Conservation (phyloP, 2,113 vertebrate species). For the Poicephalus gulielmi region DNA sequence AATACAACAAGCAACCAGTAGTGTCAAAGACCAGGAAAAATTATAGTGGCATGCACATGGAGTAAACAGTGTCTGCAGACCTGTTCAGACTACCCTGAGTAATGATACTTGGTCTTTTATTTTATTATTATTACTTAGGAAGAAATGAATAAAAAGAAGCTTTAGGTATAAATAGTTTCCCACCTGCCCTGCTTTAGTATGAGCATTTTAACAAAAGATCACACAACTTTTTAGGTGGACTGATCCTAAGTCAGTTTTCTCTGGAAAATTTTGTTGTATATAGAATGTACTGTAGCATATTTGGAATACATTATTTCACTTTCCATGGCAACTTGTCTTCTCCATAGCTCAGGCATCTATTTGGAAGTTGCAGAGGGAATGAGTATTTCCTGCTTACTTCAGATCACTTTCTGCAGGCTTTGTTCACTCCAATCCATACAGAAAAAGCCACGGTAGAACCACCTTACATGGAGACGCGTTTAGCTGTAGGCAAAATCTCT, state of each 20-base stretch:
- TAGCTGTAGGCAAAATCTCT: not conserved
- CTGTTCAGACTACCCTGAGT: not conserved
- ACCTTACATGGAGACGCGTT: not conserved
- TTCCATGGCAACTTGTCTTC: not conserved
- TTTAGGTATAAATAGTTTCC: not conserved
- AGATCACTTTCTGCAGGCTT: not conserved
- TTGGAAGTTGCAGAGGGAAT: not conserved
- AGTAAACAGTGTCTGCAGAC: conserved; percentile 5
- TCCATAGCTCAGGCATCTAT: not conserved
- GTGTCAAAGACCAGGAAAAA: not conserved
- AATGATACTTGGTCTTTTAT: not conserved
- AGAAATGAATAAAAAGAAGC: not conserved
- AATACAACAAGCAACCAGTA: not conserved
- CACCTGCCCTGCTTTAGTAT: not conserved
- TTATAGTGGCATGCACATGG: not conserved
- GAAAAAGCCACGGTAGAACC: not conserved
- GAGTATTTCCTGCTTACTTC: not conserved
- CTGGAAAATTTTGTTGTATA: not conserved
- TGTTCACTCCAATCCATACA: not conserved
- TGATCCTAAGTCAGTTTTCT: not conserved
- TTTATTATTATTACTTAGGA: not conserved
- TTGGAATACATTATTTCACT: not conserved
- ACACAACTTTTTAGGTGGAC: not conserved
- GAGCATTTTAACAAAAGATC: not conserved
- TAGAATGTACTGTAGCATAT: not conserved